A percentile compares a stretch with the other conserved stretches of the same genome.
phyloP scores from a whole-genome alignment of 2,797 vertebrate species.

The Coracias cyanogaster region DNA sequence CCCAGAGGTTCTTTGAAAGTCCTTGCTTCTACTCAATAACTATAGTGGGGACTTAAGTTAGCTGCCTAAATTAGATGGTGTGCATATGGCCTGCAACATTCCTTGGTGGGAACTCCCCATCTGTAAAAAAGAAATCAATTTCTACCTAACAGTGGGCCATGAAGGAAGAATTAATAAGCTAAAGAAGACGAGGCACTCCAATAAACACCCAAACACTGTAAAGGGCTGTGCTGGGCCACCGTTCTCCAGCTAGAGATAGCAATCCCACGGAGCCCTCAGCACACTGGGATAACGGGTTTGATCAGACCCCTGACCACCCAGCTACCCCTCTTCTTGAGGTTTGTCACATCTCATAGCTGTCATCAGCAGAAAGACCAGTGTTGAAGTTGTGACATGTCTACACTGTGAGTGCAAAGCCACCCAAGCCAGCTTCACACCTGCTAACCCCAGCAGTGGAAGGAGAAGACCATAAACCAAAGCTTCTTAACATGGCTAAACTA shows the following conservation, averaged over 20 bases:
- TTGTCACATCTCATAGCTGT: not conserved
- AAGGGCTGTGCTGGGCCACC: not conserved
- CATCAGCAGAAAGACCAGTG: not conserved
- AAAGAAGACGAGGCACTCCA: not conserved
- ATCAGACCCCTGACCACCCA: not conserved
- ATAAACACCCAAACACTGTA: not conserved
- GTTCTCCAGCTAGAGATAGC: slow-evolving; percentile 13
- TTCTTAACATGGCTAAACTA: not conserved
- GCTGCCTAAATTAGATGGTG: not conserved
- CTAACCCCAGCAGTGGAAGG: not conserved
- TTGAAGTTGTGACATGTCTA: not conserved
- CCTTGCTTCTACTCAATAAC: not conserved
- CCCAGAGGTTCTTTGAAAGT: not conserved
- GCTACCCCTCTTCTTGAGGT: not conserved
- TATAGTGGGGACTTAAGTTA: not conserved
- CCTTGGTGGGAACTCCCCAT: slow-evolving; percentile 33
- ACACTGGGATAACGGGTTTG: not conserved
- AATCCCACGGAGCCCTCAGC: not conserved
- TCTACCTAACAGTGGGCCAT: slow-evolving; percentile 8
- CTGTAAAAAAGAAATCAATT: slow-evolving; percentile 47
- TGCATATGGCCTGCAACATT: not conserved
- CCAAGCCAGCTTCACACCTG: not conserved
- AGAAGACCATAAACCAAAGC: not conserved
- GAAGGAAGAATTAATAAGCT: slow-evolving; percentile 34
- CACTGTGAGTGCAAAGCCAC: not conserved